phyloP scores from a whole-genome alignment of 2,797 vertebrate species.

The Hypotaenidia okinawae region DNA sequence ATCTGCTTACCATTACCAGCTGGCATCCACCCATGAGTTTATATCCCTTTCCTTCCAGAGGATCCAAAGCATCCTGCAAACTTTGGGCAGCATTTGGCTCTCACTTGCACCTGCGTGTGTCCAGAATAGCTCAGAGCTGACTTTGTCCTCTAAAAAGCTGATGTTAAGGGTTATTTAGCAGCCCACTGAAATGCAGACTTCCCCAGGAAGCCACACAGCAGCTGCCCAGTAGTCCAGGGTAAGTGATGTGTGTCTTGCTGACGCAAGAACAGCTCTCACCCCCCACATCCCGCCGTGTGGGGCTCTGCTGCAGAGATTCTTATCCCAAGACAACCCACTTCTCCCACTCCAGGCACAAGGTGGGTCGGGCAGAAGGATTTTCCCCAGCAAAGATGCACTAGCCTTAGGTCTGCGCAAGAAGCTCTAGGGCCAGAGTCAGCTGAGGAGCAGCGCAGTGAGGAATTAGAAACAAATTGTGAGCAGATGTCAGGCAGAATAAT shows the following conservation, averaged over 20 bases:
- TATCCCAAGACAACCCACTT: neutral
- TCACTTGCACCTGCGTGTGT: neutral
- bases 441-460: neutral
- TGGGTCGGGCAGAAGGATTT: accelerated
- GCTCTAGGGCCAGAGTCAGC: accelerated
- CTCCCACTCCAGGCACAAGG: accelerated
- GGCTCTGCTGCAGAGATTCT: neutral
- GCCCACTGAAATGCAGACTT: neutral
- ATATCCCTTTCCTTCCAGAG: neutral
- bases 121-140: neutral
- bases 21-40: constrained; percentile 26
- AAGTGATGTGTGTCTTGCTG: neutral
- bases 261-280: neutral
- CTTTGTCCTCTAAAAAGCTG: neutral
- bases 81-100: neutral
- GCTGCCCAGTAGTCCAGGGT: accelerated
- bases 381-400: accelerated
- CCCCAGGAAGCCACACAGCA: neutral
- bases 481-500: constrained; percentile 6
- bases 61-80: constrained; percentile 7
- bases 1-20: constrained; percentile 60
- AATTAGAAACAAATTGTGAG: neutral
- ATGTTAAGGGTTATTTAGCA: neutral
- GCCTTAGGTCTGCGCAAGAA: neutral
- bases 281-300: accelerated